Evolutionary conservation across 2,113 vertebrate genomes (phyloP), one percentile per base, ranked within the genome.

Genomic region (Psophia crepitans): DNA sequence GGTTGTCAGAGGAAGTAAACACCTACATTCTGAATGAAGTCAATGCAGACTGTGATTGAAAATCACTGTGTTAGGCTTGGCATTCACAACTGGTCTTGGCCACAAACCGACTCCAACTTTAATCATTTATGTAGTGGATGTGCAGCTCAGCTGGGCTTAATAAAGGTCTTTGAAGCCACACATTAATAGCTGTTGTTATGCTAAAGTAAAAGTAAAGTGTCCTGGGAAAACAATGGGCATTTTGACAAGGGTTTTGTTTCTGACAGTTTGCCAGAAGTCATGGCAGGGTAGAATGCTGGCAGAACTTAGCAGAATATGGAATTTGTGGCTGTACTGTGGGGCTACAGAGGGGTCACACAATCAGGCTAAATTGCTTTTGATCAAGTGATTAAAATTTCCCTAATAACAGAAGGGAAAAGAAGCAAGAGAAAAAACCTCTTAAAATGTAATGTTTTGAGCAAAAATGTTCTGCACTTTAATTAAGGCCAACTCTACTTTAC

Each of bases 241-340:
- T 69, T 39, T 46, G 19, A 53, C 41, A 83, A 35, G 13, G 2
- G 16, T 49, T 88, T 91, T 26, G 69, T 53, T 83, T 56, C 46
- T 61, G 30, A 71, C 22, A 21, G 0, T 58, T 49, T 68, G 54
- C 23, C 53, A 78, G 28, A 58, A 71, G 19, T 46, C 27, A 23
- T 2, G 6, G 4, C 0, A 2, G 35, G 26, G 24, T 3, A 60
- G 32, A 90, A 69, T 2, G 20, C 56, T 78, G 46, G 48, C 56
- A 93, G 43, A 80, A 84, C n/a, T 65, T 26, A n/a, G 81, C 95
- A 93, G 85, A 96, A 87, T 75, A 41, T 7, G 11, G 84, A 94
- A 92, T 8, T n/a, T 80, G 68, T 58, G 73, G 24, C 22, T 69
- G 54, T 48, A 63, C n/a, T 10, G 2, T 0, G 2, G 87, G 84